Conservation (phyloP, 2,888 invertebrate species). For the Rhingia rostrata region DNA sequence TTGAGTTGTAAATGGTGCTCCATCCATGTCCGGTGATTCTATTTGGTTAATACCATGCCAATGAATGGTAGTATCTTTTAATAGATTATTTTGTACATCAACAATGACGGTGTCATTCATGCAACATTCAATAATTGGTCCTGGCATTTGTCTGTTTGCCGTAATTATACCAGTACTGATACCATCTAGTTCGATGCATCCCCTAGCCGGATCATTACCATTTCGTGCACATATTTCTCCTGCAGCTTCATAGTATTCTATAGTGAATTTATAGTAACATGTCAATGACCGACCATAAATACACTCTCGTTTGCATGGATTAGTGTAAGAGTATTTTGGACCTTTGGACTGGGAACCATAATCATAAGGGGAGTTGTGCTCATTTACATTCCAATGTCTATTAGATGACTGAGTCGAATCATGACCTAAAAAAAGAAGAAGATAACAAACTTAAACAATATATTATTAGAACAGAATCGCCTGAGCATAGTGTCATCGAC, state of each 20-base stretch:
- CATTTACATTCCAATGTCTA: constrained; percentile 3
- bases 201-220: constrained; percentile 8
- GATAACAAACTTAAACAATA: no score
- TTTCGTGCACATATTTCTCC: constrained; percentile 3
- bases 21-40: constrained; percentile 80
- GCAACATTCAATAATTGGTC: constrained; percentile 79
- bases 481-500: no score
- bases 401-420: not conserved
- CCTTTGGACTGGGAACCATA: not conserved
- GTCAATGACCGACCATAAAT: constrained; percentile 77
- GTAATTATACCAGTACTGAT: constrained; percentile 78
- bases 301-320: constrained; percentile 80
- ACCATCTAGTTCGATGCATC: constrained; percentile 77
- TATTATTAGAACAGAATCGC: no score
- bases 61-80: constrained; percentile 80
- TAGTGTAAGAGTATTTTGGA: no score
- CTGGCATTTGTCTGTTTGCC: constrained; percentile 79
- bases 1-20: constrained; percentile 80
- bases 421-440: not conserved
- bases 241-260: constrained; percentile 77
- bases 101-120: constrained; percentile 80
- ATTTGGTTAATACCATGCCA: constrained; percentile 81
- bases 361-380: constrained; percentile 5
- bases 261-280: constrained; percentile 80
- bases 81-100: constrained; percentile 79